A percentile compares a stretch with the other conserved stretches of the same genome.
phyloP scores from a whole-genome alignment of 2,113 vertebrate genomes.

The Rhea pennata region DNA sequence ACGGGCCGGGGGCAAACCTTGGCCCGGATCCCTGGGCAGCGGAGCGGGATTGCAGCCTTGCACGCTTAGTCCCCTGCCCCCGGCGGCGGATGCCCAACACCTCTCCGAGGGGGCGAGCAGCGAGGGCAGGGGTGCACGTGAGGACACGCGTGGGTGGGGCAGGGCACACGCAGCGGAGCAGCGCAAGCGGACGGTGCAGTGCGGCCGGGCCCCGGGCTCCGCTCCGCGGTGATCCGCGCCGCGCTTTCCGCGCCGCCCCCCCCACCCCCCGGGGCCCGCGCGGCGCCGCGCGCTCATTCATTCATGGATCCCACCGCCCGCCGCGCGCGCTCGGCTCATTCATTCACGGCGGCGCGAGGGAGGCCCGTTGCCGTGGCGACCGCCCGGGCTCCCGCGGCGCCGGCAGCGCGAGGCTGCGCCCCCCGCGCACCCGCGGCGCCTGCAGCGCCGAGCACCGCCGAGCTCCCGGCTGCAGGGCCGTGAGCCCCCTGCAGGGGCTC shows the following conservation, averaged over 20 bases:
- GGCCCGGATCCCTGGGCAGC: rapidly evolving
- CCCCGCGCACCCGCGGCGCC: no score
- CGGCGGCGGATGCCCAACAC: not conserved
- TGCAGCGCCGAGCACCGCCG: not conserved
- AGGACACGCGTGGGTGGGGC: no score
- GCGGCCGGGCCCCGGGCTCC: not conserved
- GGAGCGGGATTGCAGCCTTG: not conserved
- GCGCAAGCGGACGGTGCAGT: no score
- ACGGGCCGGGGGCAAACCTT: not conserved
- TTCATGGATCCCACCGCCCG: slow-evolving; percentile 19
- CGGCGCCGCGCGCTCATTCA: slow-evolving; percentile 2
- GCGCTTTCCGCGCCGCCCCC: not conserved
- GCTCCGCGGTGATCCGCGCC: not conserved
- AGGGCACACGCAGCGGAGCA: no score
- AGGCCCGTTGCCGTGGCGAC: slow-evolving; percentile 11
- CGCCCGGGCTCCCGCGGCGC: not conserved
- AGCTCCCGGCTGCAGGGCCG: no score
- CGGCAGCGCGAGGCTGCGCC: not conserved
- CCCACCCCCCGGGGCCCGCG: not conserved
- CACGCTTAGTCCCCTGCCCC: no score
- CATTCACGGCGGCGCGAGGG: not conserved
- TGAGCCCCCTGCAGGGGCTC: no score
- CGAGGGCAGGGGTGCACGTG: no score
- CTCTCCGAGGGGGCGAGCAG: no score
- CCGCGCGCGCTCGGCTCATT: slow-evolving; percentile 34